These are phyloP conservation scores for Kradibia gibbosae DNA, from an alignment of 1,140 invertebrate genomes.

Conservation along the genomic window DNA sequence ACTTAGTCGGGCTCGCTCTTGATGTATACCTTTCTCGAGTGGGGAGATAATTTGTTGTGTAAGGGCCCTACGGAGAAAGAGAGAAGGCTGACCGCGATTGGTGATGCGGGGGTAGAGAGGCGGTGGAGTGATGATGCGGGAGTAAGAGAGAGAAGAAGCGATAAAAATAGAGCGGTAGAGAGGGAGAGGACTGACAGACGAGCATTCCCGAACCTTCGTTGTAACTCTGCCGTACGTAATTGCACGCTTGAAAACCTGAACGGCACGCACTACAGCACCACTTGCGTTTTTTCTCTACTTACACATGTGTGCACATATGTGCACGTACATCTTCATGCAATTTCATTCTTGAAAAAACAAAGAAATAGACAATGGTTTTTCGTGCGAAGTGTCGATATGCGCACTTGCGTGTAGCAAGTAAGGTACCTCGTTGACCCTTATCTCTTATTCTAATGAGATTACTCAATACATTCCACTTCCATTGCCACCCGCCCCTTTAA, in stretches of 20 bases:
- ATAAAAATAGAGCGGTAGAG: neutral
- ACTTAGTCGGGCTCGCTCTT: neutral
- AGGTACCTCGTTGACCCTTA: neutral
- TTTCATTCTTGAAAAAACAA: neutral
- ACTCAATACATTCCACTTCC: neutral
- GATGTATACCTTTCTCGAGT: neutral
- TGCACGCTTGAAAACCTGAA: constrained; percentile 42
- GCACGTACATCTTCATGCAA: neutral
- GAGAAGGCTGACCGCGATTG: neutral
- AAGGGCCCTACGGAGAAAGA: constrained; percentile 20
- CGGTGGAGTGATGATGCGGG: neutral
- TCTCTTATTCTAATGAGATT: neutral
- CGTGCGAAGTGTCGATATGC: neutral
- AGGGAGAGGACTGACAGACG: constrained; percentile 13
- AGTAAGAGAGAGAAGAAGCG: neutral
- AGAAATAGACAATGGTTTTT: constrained; percentile 32
- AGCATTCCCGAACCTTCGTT: constrained; percentile 46
- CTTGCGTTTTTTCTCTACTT: neutral
- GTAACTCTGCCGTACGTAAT: constrained; percentile 22
- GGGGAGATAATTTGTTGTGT: constrained; percentile 10
- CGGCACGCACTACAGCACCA: constrained; percentile 16
- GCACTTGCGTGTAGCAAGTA: neutral
- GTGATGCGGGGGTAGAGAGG: neutral
- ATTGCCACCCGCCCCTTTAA: neutral
- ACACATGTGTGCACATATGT: neutral